Evolutionary conservation across 2,797 vertebrate genomes (phyloP), one percentile per base, ranked within the genome.

Genomic region (Syndactyla subalaris): DNA sequence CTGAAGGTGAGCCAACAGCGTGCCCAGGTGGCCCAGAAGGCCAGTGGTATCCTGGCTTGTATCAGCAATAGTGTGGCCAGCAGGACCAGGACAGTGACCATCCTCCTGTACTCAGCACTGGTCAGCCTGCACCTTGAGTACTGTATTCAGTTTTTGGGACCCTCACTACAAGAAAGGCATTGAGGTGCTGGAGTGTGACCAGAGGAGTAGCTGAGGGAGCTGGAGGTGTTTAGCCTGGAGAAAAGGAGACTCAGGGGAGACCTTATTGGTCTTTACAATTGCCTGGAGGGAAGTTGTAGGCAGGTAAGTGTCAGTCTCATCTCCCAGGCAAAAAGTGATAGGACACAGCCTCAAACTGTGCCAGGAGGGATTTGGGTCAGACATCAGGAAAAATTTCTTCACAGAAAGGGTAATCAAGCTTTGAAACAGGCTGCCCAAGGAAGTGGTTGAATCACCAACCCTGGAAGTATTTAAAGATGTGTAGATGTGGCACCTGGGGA

Each of bases 1-100:
- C 68, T 74, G 21, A 67, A 24, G 7, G 48, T 49, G 48, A 49
- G 24, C 17, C 17, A 46, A 17, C 0, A 9, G 0, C 6, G 8
- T 13, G 39, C 7, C 27, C 70, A 74, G 21, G 34, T 32, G 30
- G 34, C 61, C 54, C 59, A 39, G 24, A 27, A 46, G 24, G 39
- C 17, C 21, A 41, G 1, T 13, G 18, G 21, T 30, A 68, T 11
- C 22, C 54, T 19, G 46, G 30, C 11, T 14, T 52, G 29, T 5
- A 22, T 26, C 10, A 52, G 20, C 58, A 51, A 16, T 26, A n/a
- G 5, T 13, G 54, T 20, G 52, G 38, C 24, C 70, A 61, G 39
- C 70, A 67, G 39, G 30, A 80, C 14, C 20, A 34, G n/a, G n/a
- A 21, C 21, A 57, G n/a, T 23, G n/a, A 57, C 9, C n/a, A 22